These are phyloP conservation scores for Ceratotherium simum DNA, from an alignment of 2,113 vertebrate species.

Conservation along the genomic window DNA sequence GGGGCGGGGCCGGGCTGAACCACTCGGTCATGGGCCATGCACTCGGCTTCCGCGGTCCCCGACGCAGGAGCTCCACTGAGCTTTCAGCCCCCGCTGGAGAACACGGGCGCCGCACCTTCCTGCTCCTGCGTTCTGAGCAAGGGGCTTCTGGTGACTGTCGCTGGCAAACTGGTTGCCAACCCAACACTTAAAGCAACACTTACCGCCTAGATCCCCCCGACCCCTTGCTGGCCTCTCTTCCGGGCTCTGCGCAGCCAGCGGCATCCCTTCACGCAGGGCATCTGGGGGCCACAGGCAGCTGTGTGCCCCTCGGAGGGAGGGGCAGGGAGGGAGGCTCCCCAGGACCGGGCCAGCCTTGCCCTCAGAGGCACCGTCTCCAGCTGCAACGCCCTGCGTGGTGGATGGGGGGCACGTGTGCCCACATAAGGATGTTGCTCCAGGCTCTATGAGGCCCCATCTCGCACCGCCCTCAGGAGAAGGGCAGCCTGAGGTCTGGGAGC, in stretches of 20 bases:
- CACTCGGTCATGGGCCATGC: not conserved
- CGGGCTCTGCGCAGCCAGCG: not conserved
- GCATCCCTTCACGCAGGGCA: not conserved
- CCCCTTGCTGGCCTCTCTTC: not conserved
- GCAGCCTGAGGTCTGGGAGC: too few species aligned
- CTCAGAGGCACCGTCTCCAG: not conserved
- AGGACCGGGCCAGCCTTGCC: not conserved
- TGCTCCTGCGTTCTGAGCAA: not conserved
- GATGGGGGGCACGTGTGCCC: not conserved
- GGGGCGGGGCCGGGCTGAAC: not conserved
- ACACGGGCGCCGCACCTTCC: not conserved
- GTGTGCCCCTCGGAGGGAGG: not conserved
- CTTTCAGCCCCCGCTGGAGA: not conserved
- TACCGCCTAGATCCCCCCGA: not conserved
- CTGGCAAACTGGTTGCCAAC: not conserved
- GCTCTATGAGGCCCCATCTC: not conserved
- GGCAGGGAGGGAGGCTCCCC: not conserved
- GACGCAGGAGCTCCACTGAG: not conserved
- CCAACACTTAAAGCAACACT: not conserved
- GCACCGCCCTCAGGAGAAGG: too few species aligned
- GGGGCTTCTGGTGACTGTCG: not conserved
- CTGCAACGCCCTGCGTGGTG: not conserved
- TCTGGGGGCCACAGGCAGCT: not conserved
- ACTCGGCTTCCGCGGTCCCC: not conserved
- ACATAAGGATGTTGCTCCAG: not conserved